These are phyloP conservation scores for Drosophila robusta DNA, from an alignment of 2,888 invertebrate species.

Conservation along the genomic window DNA sequence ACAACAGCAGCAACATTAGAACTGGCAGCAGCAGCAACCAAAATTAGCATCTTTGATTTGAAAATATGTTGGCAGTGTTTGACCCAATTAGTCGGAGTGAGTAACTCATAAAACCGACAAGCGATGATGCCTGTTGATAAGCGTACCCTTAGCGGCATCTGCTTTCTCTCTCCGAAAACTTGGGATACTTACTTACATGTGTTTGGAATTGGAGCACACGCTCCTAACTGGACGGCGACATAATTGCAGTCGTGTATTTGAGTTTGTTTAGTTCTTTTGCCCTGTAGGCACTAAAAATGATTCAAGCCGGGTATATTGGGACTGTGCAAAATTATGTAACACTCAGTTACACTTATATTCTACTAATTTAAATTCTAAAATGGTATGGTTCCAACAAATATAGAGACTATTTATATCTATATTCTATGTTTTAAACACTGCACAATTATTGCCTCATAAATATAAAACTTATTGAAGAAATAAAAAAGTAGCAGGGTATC, in stretches of 20 bases:
- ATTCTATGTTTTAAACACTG: too few relatives aligned
- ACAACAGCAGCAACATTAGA: conserved; percentile 16
- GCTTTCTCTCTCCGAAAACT: conserved; percentile 53
- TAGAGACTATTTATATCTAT: not conserved
- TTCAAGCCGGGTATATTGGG: not conserved
- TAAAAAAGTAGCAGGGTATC: not conserved
- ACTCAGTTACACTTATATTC: too few relatives aligned
- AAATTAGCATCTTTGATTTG: conserved; percentile 79
- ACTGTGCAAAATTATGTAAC: not conserved
- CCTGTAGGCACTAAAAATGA: conserved; percentile 5
- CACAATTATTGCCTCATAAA: too few relatives aligned
- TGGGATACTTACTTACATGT: conserved; percentile 28
- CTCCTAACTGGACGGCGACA: conserved; percentile 35
- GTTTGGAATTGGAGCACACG: conserved; percentile 50
- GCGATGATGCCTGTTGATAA: conserved; percentile 60
- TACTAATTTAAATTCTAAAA: too few relatives aligned
- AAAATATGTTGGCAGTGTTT: conserved; percentile 50
- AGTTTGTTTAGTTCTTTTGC: conserved; percentile 44
- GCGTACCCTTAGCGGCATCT: conserved; percentile 53
- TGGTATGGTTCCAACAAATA: not conserved
- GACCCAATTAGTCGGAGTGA: conserved; percentile 72
- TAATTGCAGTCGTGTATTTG: conserved; percentile 52
- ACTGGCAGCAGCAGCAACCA: conserved; percentile 10
- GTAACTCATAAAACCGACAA: conserved; percentile 70
- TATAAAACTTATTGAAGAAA: too few relatives aligned